Evolutionary conservation across 2,888 invertebrate genomes (phyloP), one percentile per base, ranked within the genome.

Genomic region (Diarsia dahlii): DNA sequence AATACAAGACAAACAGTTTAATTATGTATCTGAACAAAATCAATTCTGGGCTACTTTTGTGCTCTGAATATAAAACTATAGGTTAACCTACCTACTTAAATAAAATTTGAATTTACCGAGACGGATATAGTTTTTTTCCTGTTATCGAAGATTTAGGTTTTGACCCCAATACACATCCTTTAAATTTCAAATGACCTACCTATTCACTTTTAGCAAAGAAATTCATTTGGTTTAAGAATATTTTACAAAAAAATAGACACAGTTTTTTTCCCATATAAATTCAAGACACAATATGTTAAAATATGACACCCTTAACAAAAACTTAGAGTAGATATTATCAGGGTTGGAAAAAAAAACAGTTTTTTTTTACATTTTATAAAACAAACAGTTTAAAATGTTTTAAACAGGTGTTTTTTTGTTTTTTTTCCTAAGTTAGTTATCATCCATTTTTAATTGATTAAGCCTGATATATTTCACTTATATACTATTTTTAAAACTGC

Each of bases 111-210:
- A 4, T 74, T n/a, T 23, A 23, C 9, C 39, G 50, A 20, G 54
- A 15, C 45, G 48, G 15, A 64, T 74, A 6, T 50, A 34, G 34
- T 80, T 62, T 80, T 62, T 80, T 73, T 63, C 48, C 9, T 65
- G n/a, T 54, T 65, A 54, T 65, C n/a, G 46, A 62, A 65, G 6
- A 50, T 45, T 48, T 65, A 28, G 48, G 15, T 9, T 48, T 45
- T 78, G 78, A 76, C 76, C 81, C 50, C 23, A 76, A 78, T 81
- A 78, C 28, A 56, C 34, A 13, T 46, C 5, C 6, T 78, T 78
- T 66, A 81, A 81, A 81, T 81, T 76, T 62, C 45, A 78, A 78
- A 81, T 78, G 3, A 52, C 15, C 46, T 46, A 60, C 34, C 20
- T 56, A 64, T 66, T 48, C 60, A 62, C n/a, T 54, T 65, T 81